phyloP scores from a whole-genome alignment of 2,888 invertebrate genomes.

The Xanthia icteritia region DNA sequence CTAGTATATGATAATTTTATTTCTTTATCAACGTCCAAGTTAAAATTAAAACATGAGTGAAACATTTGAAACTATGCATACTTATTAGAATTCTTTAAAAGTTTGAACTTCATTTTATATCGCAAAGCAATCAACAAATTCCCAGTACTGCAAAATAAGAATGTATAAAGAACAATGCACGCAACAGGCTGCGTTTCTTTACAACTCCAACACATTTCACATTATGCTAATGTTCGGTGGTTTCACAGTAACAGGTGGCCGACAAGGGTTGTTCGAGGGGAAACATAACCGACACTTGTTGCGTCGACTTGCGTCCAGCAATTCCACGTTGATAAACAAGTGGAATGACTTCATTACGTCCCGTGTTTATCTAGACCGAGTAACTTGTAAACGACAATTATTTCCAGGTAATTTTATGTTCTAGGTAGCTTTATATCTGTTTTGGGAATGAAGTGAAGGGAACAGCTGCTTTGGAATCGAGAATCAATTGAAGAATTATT shows the following conservation, averaged over 20 bases:
- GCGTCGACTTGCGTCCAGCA: conserved; percentile 63
- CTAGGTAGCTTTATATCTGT: conserved; percentile 25
- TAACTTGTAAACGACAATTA: conserved; percentile 33
- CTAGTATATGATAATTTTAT: too few species aligned
- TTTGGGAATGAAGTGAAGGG: conserved; percentile 52
- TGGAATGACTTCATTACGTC: conserved; percentile 74
- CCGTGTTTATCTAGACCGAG: conserved; percentile 49
- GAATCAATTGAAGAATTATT: conserved; percentile 30
- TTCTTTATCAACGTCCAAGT: not conserved
- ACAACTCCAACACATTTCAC: conserved; percentile 66
- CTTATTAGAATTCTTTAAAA: conserved; percentile 25
- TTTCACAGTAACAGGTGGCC: conserved; percentile 81
- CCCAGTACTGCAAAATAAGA: conserved; percentile 37
- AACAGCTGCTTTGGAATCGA: conserved; percentile 27
- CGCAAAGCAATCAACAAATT: conserved; percentile 46
- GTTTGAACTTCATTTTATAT: conserved; percentile 28
- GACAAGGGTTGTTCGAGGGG: conserved; percentile 75
- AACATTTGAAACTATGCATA: not conserved
- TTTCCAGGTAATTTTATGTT: conserved; percentile 45
- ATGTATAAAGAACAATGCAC: conserved; percentile 64
- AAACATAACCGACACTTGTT: conserved; percentile 80
- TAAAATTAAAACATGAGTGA: not conserved
- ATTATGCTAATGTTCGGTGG: conserved; percentile 72
- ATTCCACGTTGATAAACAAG: conserved; percentile 65
- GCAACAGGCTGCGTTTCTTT: conserved; percentile 63